phyloP scores from a whole-genome alignment of 2,797 vertebrate species.

The Lerista edwardsae region DNA sequence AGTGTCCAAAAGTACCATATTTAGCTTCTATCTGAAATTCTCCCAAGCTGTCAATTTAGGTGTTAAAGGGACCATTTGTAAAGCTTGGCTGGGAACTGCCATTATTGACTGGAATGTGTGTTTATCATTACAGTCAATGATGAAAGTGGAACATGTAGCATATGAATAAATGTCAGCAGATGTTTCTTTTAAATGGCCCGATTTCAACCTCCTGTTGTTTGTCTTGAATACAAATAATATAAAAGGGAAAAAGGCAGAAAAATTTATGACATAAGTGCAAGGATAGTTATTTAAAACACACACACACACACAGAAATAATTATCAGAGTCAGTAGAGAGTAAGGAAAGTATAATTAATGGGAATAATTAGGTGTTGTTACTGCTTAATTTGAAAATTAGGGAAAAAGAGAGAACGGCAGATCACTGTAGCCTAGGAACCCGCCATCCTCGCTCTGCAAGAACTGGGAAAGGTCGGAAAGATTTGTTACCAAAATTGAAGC shows the following conservation, averaged over 20 bases:
- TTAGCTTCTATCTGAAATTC: conserved; percentile 86
- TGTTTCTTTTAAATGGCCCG: conserved; percentile 87
- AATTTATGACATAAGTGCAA: conserved; percentile 84
- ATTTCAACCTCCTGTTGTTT: conserved; percentile 87
- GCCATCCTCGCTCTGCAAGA: conserved; percentile 29
- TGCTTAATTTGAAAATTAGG: conserved; percentile 70
- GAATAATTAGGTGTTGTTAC: conserved; percentile 66
- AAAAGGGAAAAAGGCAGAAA: conserved; percentile 80
- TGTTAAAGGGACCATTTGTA: conserved; percentile 87
- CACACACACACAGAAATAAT: conserved; percentile 74
- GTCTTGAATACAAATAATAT: conserved; percentile 88
- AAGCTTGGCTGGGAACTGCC: conserved; percentile 86
- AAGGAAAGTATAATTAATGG: conserved; percentile 77
- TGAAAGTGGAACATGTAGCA: conserved; percentile 86
- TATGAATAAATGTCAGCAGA: conserved; percentile 87
- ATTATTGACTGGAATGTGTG: conserved; percentile 87
- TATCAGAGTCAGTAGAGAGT: conserved; percentile 73
- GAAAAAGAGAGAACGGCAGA: conserved; percentile 54
- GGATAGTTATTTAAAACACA: conserved; percentile 76
- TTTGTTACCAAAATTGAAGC: conserved; percentile 49
- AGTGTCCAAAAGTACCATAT: conserved; percentile 86
- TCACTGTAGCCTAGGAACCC: conserved; percentile 47
- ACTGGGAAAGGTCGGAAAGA: conserved; percentile 34
- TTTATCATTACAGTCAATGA: conserved; percentile 86
- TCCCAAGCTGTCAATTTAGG: conserved; percentile 86